Base-by-base conservation (phyloP, 1,140 invertebrate genomes). In the Aradophagus sp. region DNA sequence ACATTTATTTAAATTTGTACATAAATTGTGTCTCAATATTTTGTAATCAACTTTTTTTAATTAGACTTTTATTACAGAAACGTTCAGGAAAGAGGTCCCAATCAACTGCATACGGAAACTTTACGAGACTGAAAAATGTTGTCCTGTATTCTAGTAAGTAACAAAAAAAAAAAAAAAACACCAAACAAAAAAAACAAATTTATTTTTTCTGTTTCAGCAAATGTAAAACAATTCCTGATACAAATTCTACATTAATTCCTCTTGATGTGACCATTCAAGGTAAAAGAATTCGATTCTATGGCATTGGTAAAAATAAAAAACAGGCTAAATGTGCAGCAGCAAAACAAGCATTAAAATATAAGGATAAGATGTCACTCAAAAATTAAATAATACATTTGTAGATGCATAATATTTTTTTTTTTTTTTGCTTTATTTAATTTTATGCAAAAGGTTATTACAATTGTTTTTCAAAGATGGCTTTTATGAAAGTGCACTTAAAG, bases 71-170 rank as follows among this genome's bases (percentile, higher is more conserved):
- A 61, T 80, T 86, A 17, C 75, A 90, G 89, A 90, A 15, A 70
- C 1, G n/a, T 98, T 97, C 83, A 91, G 91, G 20, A 87, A 85
- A 56, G 90, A 94, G 71, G 91, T 97, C 5, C 97, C 97, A 2
- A 95, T 95, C 77, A 96, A 97, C 74, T 92, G 95, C 0, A 91
- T 98, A 0, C 87, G 95, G 45, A 89, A 94, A 69, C 82, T 99
- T 2, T 85, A 94, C 72, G 97, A 99, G 2, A 2, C 27, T n/a
- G 7, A 29, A 2, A 29, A 29, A 29, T n/a, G 10, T 2, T 4
- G 27, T 29, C 88, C 90, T 17, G 42, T 44, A 1, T 63, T 73
- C 39, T 15, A 55, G 47, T 70, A 31, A 65, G 41, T 44, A 8
- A n/a, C n/a, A 34, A 47, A 20, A 66, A 36, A 5, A 5, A 29